Evolutionary conservation across 2,113 vertebrate species (phyloP), one percentile per base, ranked within the genome.

Genomic region (Charina bottae): DNA sequence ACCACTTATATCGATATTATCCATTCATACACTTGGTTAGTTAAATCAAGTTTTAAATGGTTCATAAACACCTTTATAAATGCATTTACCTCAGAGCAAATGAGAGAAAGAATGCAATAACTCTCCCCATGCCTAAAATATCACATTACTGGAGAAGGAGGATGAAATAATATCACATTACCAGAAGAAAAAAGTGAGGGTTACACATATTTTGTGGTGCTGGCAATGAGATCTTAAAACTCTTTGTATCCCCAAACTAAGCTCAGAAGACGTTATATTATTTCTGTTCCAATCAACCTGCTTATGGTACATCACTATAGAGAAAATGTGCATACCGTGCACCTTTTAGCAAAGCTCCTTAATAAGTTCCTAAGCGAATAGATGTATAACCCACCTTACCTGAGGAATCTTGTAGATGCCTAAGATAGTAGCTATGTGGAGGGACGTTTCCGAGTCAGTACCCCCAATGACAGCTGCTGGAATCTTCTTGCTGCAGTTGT

Each of bases 351-450:
- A 68, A 24, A 9, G 28, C 62, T 68, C 28, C 3, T 42, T 26
- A 15, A 54, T 53, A 54, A 17, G 24, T 54, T 6, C 6, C 11
- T 24, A 6, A 49, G 13, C 3, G 53, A 28, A 23, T 28, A 62
- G 17, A 46, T 12, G 28, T 46, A 19, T 17, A 8, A 37, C 0
- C 28, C 15, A 59, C 12, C 58, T 85, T 54, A 91, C 90, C 59
- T 91, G 83, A 17, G 90, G 90, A 23, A 91, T 91, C 83, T 91
- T 91, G 58, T 86, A 91, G 6, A 85, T 49, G 3, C 10, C 46
- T 24, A 91, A 54, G 2, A 86, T 86, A 4, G 59, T 91, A 13
- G 83, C 90, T n/a, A 91, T 85, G 15, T 91, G 83, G 0, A 91
- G 21, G 8, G 90, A 91, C 0, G 28, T 85, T 54, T 91, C 83